A percentile compares a stretch with the other conserved stretches of the same genome.
Conservation (phyloP, 1,140 invertebrate genomes). For the Nasonia vitripennis region DNA sequence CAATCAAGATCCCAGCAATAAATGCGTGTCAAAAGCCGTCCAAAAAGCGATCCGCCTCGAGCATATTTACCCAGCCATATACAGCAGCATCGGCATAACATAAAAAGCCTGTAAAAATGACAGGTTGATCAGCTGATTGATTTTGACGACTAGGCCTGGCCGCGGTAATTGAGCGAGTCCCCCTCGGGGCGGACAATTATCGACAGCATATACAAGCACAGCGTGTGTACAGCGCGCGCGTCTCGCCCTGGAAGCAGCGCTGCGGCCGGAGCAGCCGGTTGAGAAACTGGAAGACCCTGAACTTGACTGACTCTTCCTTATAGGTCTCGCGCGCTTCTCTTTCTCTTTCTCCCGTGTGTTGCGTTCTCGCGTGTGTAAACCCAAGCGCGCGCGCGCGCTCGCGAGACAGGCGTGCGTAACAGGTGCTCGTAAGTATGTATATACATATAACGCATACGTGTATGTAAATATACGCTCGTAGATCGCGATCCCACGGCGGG, state of each 20-base stretch:
- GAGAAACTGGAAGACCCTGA: conserved; percentile 69
- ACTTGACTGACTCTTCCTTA: conserved; percentile 71
- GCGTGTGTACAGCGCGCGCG: not conserved
- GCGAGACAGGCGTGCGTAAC: conserved; percentile 17
- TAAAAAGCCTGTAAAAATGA: not conserved
- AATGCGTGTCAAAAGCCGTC: too few species aligned
- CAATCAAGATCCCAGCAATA: too few species aligned
- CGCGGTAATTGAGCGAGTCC: not conserved
- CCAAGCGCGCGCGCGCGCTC: not conserved
- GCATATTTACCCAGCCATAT: not conserved
- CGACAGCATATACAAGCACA: not conserved
- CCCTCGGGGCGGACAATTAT: not conserved
- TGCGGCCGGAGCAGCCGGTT: conserved; percentile 51
- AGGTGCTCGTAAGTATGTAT: conserved; percentile 14
- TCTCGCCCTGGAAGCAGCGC: conserved; percentile 36
- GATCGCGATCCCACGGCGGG: not conserved
- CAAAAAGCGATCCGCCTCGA: too few species aligned
- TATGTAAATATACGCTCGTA: conserved; percentile 23
- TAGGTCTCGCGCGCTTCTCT: conserved; percentile 27
- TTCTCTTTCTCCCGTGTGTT: not conserved
- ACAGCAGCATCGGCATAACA: not conserved
- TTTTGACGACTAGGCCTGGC: conserved; percentile 27
- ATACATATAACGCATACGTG: not conserved
- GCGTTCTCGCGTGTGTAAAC: not conserved
- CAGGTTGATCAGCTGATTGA: conserved; percentile 49